Conservation (phyloP, 2,797 vertebrate genomes). For the Cossypha polioptera region DNA sequence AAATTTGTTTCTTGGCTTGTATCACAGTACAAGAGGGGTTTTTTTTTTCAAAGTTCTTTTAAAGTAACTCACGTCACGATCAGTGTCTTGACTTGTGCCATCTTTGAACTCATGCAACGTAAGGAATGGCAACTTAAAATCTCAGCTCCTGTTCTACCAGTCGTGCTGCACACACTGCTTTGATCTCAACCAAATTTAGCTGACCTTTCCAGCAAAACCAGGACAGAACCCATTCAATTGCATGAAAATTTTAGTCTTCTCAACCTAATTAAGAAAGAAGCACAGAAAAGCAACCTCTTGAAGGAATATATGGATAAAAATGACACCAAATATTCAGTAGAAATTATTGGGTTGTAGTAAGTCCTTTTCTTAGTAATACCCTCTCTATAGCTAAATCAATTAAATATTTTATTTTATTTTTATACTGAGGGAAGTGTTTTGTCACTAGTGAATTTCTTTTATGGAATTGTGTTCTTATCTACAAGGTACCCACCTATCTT, state of each 20-base stretch:
- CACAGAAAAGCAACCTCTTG: background rate
- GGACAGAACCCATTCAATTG: background rate
- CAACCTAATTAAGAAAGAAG: background rate
- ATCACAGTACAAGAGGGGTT: background rate
- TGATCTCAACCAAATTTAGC: background rate
- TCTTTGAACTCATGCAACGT: background rate
- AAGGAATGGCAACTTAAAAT: background rate
- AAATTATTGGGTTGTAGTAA: background rate
- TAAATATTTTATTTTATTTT: background rate
- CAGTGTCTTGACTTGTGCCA: background rate
- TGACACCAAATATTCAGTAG: background rate
- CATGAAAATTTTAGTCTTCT: background rate
- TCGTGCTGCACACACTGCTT: background rate
- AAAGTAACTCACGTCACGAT: background rate
- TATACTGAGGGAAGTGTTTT: background rate
- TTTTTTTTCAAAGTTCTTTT: background rate
- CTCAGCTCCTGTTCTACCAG: background rate
- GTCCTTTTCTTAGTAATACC: background rate
- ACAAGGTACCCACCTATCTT: background rate
- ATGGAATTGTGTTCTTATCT: background rate
- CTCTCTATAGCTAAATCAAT: background rate
- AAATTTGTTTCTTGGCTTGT: background rate
- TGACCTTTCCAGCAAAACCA: background rate
- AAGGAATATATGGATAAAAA: background rate
- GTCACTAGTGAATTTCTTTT: background rate